Percentiles rank a stretch among this genome's conserved stretches.
Evolutionary conservation across 53 echinoderm and acorn worm genomes (phyloP).

Genomic region (Actinopyga echinites): DNA sequence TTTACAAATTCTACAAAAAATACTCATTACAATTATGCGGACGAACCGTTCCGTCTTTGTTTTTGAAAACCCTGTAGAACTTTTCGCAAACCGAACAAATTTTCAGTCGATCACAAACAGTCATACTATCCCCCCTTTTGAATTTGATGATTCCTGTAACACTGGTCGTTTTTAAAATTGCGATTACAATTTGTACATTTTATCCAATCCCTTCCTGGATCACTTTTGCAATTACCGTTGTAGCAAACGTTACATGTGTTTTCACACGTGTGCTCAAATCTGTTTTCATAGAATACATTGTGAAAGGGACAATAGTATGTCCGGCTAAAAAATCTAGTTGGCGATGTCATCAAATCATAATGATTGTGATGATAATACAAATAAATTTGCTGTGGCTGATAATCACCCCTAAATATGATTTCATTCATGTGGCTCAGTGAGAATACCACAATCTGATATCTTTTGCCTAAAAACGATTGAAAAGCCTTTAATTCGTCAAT

Average conservation of each 20-base stretch:
- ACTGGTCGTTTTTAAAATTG: constrained; percentile 31
- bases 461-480: neutral
- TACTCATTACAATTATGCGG: neutral
- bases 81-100: constrained; percentile 46
- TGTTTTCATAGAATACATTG: constrained; percentile 37
- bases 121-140: neutral
- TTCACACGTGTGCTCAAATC: constrained; percentile 43
- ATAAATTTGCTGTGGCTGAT: constrained; percentile 13
- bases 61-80: neutral
- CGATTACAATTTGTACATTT: constrained; percentile 47
- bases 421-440: neutral
- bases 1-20: neutral
- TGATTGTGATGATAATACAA: constrained; percentile 52
- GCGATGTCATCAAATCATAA: neutral
- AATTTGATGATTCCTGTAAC: neutral
- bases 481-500: constrained; percentile 47
- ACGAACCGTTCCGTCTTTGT: constrained; percentile 13
- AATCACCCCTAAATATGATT: no score
- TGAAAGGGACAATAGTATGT: constrained; percentile 53
- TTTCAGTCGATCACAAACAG: neutral
- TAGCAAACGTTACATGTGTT: constrained; percentile 22
- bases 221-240: neutral
- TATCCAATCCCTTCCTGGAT: neutral
- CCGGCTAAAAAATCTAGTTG: neutral
- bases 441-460: neutral